A percentile compares a stretch with the other conserved stretches of the same genome.
phyloP scores from a whole-genome alignment of 2,797 vertebrate genomes.

The Geotrypetes seraphini region DNA sequence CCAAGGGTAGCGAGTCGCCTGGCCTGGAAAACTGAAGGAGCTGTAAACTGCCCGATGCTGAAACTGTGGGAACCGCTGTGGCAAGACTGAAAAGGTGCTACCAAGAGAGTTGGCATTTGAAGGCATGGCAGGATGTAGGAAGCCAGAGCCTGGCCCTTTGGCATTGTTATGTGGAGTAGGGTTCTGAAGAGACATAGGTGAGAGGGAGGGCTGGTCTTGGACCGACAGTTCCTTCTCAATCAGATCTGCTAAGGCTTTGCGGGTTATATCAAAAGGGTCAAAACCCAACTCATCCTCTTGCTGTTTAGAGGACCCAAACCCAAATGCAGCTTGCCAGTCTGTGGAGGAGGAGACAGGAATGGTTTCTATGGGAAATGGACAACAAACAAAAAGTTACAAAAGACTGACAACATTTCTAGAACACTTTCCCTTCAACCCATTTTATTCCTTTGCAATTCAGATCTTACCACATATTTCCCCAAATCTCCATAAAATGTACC shows the following conservation, averaged over 20 bases:
- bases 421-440: too few species aligned
- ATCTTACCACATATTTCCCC: too few species aligned
- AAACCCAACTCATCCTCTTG: conserved; percentile 97
- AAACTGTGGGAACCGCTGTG: conserved; percentile 83
- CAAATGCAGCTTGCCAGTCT: conserved; percentile 98
- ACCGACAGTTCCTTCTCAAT: conserved; percentile 98
- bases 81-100: conserved; percentile 70
- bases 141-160: conserved; percentile 69
- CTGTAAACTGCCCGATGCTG: conserved; percentile 93
- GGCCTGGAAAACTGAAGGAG: conserved; percentile 90
- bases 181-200: conserved; percentile 69
- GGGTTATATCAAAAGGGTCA: conserved; percentile 94
- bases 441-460: too few species aligned
- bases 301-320: conserved; percentile 93
- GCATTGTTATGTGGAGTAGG: conserved; percentile 58
- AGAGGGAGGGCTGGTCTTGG: conserved; percentile 80
- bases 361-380: conserved; percentile 62
- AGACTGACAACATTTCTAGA: too few species aligned
- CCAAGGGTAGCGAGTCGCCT: conserved; percentile 89
- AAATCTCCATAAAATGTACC: too few species aligned
- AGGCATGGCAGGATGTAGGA: conserved; percentile 58
- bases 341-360: conserved; percentile 96
- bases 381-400: too few species aligned
- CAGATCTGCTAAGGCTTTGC: conserved; percentile 95
- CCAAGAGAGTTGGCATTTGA: conserved; percentile 70